phyloP scores from a whole-genome alignment of 2,797 vertebrate genomes.

The Tokudaia muenninki region DNA sequence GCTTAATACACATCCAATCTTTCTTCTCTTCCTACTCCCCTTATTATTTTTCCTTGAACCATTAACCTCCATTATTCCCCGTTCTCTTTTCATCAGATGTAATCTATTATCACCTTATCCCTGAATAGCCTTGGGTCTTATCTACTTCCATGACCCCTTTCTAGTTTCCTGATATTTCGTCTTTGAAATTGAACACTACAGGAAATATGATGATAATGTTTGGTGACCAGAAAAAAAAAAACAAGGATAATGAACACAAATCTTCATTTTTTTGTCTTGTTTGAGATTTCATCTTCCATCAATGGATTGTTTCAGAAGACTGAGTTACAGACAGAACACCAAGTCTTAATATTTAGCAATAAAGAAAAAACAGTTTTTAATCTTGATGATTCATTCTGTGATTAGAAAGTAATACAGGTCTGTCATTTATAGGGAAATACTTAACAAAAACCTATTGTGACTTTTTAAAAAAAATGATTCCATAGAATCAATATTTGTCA shows the following conservation, averaged over 20 bases:
- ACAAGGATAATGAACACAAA: background rate
- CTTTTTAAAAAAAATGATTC: background rate
- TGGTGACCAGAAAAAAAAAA: background rate
- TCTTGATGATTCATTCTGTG: background rate
- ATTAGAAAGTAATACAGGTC: background rate
- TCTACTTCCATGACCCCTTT: background rate
- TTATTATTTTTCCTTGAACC: background rate
- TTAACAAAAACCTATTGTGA: background rate
- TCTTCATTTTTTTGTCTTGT: background rate
- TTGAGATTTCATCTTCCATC: background rate
- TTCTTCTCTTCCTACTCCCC: background rate
- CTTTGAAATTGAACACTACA: background rate
- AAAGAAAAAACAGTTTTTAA: background rate
- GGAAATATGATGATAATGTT: background rate
- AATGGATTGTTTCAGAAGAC: background rate
- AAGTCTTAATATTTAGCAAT: background rate
- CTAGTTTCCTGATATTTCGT: background rate
- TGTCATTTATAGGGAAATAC: background rate
- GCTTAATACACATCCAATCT: too few relatives aligned
- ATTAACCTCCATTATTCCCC: background rate
- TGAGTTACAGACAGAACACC: too few relatives aligned
- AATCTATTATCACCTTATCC: background rate
- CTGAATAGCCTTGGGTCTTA: too few relatives aligned
- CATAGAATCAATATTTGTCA: background rate
- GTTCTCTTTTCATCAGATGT: background rate